A percentile compares a stretch with the other conserved stretches of the same genome.
Evolutionary conservation across 2,888 invertebrate genomes (phyloP).

Genomic region (Lordiphosa fenestrarum): DNA sequence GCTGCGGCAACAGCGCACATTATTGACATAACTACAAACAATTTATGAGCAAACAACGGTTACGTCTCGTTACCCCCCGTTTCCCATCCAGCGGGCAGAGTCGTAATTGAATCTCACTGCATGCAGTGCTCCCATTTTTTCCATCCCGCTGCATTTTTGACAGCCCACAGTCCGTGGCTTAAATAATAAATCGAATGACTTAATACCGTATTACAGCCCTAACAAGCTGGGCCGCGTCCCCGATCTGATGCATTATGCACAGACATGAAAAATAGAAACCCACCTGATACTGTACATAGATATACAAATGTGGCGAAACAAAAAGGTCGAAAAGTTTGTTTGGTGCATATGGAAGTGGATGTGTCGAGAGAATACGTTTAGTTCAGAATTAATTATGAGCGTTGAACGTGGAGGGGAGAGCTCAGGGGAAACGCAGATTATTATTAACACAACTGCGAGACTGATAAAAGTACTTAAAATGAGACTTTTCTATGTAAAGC

Average conservation of each 20-base stretch:
- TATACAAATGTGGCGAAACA: constrained; percentile 7
- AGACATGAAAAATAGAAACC: constrained; percentile 22
- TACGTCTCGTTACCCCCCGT: constrained; percentile 55
- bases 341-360: constrained; percentile 1
- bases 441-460: no score
- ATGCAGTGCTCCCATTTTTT: constrained; percentile 34
- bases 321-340: constrained; percentile 29
- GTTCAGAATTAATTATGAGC: constrained; percentile 27
- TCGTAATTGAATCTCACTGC: constrained; percentile 62
- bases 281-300: constrained; percentile 34
- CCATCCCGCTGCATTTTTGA: constrained; percentile 54
- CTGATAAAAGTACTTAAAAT: no score
- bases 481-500: no score
- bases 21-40: constrained; percentile 69
- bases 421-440: neutral
- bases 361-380: constrained; percentile 24
- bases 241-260: constrained; percentile 48
- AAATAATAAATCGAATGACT: constrained; percentile 68
- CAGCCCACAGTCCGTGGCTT: constrained; percentile 52
- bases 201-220: constrained; percentile 64
- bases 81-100: neutral
- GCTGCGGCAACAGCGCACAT: constrained; percentile 24
- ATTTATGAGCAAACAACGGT: constrained; percentile 68
- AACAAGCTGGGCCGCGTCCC: constrained; percentile 27
- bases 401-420: neutral